Percentiles rank a stretch among this genome's conserved stretches.
Conservation (phyloP, 2,797 vertebrate species). For the Urophycis tenuis region DNA sequence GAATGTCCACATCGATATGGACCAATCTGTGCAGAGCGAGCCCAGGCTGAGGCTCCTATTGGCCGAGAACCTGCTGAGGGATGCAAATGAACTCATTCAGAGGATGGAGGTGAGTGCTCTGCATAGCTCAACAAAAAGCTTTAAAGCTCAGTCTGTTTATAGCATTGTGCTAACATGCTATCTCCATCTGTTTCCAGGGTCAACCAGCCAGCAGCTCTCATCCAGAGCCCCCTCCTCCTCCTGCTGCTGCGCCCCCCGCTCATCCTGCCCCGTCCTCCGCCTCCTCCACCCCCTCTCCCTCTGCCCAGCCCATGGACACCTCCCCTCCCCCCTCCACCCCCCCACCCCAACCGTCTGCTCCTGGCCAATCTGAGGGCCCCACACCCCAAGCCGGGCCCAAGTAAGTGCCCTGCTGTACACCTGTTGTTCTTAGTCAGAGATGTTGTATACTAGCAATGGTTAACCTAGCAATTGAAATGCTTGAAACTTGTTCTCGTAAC, state of each 20-base stretch:
- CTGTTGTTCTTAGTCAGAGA: background rate
- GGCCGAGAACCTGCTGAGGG: slow-evolving; percentile 84
- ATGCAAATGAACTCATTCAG: slow-evolving; percentile 76
- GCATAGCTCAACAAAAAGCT: slow-evolving; percentile 4
- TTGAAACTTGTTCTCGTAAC: too few species aligned
- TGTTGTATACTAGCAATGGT: too few species aligned
- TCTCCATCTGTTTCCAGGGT: slow-evolving; percentile 47
- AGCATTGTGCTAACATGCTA: background rate
- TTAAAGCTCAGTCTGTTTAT: background rate
- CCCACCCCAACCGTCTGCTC: slow-evolving; percentile 60
- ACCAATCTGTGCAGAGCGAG: slow-evolving; percentile 81
- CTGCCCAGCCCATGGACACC: slow-evolving; percentile 70
- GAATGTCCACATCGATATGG: slow-evolving; percentile 90
- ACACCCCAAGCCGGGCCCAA: slow-evolving; percentile 67
- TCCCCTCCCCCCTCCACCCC: slow-evolving; percentile 65
- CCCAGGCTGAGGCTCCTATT: slow-evolving; percentile 81
- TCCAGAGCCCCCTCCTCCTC: slow-evolving; percentile 47
- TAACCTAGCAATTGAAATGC: too few species aligned
- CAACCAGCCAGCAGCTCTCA: slow-evolving; percentile 56
- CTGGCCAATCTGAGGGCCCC: slow-evolving; percentile 66
- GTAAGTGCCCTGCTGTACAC: slow-evolving; percentile 47
- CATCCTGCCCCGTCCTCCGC: slow-evolving; percentile 58
- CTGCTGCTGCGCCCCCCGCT: slow-evolving; percentile 38
- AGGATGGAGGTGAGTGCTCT: slow-evolving; percentile 76
- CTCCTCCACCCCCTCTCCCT: slow-evolving; percentile 66